A percentile compares a stretch with the other conserved stretches of the same genome.
Conservation (phyloP, 53 echinoderm and acorn worm species). For the Antedon mediterranea region DNA sequence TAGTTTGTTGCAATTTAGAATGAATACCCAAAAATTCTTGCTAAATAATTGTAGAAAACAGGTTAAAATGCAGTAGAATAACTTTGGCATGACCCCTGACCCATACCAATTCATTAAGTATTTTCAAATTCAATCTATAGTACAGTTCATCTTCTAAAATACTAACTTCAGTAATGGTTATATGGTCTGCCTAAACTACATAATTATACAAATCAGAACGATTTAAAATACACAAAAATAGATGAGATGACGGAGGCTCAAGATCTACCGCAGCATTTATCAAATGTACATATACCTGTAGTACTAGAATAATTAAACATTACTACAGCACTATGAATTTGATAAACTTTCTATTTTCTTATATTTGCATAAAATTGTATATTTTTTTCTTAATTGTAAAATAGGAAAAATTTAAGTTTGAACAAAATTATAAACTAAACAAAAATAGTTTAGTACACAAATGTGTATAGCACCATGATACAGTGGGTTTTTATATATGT, state of each 20-base stretch:
- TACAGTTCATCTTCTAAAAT: background rate
- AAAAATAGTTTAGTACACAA: background rate
- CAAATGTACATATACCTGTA: background rate
- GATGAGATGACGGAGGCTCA: background rate
- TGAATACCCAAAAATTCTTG: too few species aligned
- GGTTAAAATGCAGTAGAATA: too few species aligned
- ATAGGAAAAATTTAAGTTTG: too few species aligned
- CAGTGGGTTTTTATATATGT: background rate
- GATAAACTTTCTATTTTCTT: background rate
- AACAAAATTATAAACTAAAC: background rate
- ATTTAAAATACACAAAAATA: background rate
- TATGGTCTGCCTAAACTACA: background rate
- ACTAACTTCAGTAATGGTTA: background rate
- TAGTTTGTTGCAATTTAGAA: too few species aligned
- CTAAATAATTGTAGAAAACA: too few species aligned
- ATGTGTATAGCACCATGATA: background rate
- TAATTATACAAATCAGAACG: background rate
- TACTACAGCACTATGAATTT: background rate
- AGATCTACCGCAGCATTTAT: background rate
- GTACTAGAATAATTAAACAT: background rate
- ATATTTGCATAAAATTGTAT: background rate
- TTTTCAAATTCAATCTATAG: background rate
- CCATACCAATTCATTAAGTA: too few species aligned
- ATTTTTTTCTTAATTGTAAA: background rate
- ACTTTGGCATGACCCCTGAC: too few species aligned